phyloP scores from a whole-genome alignment of 2,113 vertebrate genomes.

The Egretta garzetta region DNA sequence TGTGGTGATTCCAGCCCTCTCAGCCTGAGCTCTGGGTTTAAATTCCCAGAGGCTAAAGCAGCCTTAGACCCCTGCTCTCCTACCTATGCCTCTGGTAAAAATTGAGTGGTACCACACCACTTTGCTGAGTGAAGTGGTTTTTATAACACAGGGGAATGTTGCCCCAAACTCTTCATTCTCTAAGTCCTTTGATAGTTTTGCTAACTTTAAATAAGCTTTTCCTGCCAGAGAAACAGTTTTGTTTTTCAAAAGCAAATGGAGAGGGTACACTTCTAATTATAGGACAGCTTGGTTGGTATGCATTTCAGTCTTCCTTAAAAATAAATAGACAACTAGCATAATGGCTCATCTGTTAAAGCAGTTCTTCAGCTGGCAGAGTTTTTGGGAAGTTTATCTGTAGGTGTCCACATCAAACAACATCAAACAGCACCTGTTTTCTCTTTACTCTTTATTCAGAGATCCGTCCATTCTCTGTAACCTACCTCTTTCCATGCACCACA shows the following conservation, averaged over 20 bases:
- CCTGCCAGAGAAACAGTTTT: not conserved
- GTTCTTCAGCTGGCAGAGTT: not conserved
- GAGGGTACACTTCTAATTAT: not conserved
- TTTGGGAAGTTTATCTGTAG: not conserved
- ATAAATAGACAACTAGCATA: not conserved
- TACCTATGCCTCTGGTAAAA: not conserved
- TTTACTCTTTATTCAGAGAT: not conserved
- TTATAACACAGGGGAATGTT: not conserved
- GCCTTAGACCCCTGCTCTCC: not conserved
- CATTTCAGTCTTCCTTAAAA: not conserved
- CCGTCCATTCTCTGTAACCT: not conserved
- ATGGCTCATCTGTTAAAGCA: not conserved
- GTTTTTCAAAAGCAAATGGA: not conserved
- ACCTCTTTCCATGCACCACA: not conserved
- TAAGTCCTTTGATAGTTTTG: not conserved
- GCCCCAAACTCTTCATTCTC: not conserved
- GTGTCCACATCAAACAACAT: not conserved
- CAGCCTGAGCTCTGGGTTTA: not conserved
- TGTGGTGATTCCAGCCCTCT: not conserved
- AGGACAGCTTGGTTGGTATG: not conserved
- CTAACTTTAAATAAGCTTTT: not conserved
- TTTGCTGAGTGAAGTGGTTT: not conserved
- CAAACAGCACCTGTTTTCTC: not conserved
- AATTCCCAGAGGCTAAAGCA: not conserved
- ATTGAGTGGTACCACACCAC: not conserved